Evolutionary conservation across 1,140 invertebrate species (phyloP), one percentile per base, ranked within the genome.

Genomic region (Drosophila asahinai): DNA sequence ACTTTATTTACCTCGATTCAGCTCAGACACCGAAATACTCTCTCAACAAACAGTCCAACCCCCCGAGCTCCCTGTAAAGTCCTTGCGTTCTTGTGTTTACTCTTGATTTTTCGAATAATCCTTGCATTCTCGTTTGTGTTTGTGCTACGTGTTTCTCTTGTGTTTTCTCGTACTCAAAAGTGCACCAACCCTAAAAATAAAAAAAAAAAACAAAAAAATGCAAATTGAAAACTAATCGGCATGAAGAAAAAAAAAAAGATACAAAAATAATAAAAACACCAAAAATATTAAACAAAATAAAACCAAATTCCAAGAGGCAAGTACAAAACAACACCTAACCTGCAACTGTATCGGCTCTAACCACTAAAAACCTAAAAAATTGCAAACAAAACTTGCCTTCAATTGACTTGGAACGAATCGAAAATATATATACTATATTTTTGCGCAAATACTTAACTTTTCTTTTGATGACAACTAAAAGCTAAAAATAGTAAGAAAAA

Each of bases 401-500:
- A 66, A 71, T 71, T 71, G 67, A 71, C 64, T 71, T 71, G 67
- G 67, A 71, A 61, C 52, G 22, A 75, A 81, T 33, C 49, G 33
- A 73, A 79, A 65, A 81, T 74, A 77, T 86, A 73, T 71, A 72
- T 54, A n/a, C 33, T 67, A 73, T 71, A 52, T 74, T 74, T 73
- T 80, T 83, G 81, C 81, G 77, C 77, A 70, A 70, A 77, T 80
- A 87, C 77, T 80, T 87, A 87, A 77, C 72, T 80, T 83, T 83
- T 73, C 74, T 79, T 76, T 83, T 83, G 64, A 83, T 83, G 81
- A 80, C 71, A 73, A 79, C 76, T 66, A 86, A 83, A 73, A 42
- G 47, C 40, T 52, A 78, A 42, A 49, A 67, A 65, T 64, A 75
- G 33, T 36, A 38, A 45, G 43, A 77, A 71, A 80, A 83, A 86